Evolutionary conservation across 2,888 invertebrate genomes (phyloP), one percentile per base, ranked within the genome.

Genomic region (Cylindroiulus punctatus): DNA sequence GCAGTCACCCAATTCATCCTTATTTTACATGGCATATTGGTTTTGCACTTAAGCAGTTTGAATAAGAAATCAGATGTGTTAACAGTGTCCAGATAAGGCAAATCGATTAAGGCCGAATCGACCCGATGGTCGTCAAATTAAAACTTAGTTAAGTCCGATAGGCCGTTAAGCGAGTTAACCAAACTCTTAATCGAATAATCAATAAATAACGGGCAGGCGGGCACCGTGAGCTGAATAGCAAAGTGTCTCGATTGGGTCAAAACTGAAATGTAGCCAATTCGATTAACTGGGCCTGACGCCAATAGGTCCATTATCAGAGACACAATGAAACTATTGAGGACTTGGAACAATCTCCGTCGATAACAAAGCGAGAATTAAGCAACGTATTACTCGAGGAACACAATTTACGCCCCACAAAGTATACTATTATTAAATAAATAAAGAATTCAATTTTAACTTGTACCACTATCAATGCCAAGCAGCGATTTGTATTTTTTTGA

Each of bases 111-210:
- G n/a, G n/a, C n/a, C n/a, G n/a, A n/a, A 57, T 10, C 22, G 57
- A 22, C 57, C 22, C n/a, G 4, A 3, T 57, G 22, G 22, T 22
- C 26, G 26, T 65, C 26, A 3, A 26, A 65, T 65, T 65, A 65
- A 22, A 65, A 26, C 65, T 65, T 65, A 26, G 12, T 65, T 12
- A 26, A 65, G 22, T 10, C 10, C 26, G 7, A 26, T 26, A 12
- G 12, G 26, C 22, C 65, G 26, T 65, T 65, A 65, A 65, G 4
- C 65, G n/a, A 26, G 65, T 65, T 65, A 65, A 65, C 65, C 65
- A 65, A 26, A 65, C 65, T 65, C 65, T 26, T 65, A 65, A 65
- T 65, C 65, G 12, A 65, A 65, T 65, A 65, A 65, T 65, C 65
- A 65, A 65, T 65, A 65, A 65, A 65, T 65, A 65, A 65, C 8